Evolutionary conservation across 1,140 invertebrate genomes (phyloP), one percentile per base, ranked within the genome.

Genomic region (Neodiprion pinetum): DNA sequence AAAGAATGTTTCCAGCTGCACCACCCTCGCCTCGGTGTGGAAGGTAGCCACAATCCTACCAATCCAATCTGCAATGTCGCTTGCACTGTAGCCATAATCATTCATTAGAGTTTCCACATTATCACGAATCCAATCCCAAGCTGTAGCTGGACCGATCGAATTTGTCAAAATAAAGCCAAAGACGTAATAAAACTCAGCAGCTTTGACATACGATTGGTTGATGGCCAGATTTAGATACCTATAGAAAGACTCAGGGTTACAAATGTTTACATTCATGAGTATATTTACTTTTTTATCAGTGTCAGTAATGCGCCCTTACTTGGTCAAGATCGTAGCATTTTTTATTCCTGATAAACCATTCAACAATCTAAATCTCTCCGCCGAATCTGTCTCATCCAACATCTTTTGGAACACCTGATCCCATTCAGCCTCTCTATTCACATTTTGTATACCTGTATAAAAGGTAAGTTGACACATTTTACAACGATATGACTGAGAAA

Each of bases 121-220:
- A 61, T 91, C 87, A 9, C 95, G 91, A 1, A 96, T 91, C 88
- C 94, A 96, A 80, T 95, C 92, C 96, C 96, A 98, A 0, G 96
- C 92, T 0, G 97, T 80, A 0, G 89, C 83, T 0, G 91, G 92
- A 9, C 95, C 96, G 5, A 92, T 87, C 0, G 95, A 93, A 85
- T 97, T 97, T 0, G 66, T 70, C 0, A 94, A 90, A 48, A 97
- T 93, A 17, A 90, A 89, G 0, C 81, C 83, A 0, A 98, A 79
- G n/a, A 95, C 92, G 0, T 85, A 91, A 70, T 97, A 92, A 80
- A 96, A 96, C 86, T 98, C 96, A 85, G 98, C 96, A 9, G 92
- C 88, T 28, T 95, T 90, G 0, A 98, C 92, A 72, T 93, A 91
- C 1, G 84, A 91, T 77, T 95, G 93, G 82, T 96, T 90, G 89